A percentile compares a stretch with the other conserved stretches of the same genome.
phyloP scores from a whole-genome alignment of 2,797 vertebrate species.

The Hydrophis major region DNA sequence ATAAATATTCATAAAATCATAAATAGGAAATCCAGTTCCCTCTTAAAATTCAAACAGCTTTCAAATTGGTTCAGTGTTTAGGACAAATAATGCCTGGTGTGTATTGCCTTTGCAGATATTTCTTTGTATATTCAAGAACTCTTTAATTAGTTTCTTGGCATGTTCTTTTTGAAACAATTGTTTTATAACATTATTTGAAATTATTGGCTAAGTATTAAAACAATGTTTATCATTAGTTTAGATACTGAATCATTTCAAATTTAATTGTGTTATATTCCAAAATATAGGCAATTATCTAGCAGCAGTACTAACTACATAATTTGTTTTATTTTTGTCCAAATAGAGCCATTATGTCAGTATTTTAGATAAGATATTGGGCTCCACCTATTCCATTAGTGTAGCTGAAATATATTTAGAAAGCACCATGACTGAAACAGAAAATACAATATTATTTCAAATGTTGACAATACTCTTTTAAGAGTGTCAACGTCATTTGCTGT shows the following conservation, averaged over 20 bases:
- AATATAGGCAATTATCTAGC: not conserved
- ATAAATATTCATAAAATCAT: constrained; percentile 52
- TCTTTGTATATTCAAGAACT: constrained; percentile 32
- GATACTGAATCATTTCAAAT: not conserved
- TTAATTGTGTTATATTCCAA: not conserved
- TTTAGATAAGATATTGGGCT: constrained; percentile 5
- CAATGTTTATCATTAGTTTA: not conserved
- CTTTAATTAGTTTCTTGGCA: constrained; percentile 45
- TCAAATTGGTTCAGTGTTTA: constrained; percentile 31
- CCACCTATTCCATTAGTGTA: constrained; percentile 1
- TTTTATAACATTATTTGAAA: constrained; percentile 36
- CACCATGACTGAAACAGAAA: constrained; percentile 37
- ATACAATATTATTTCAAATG: constrained; percentile 16
- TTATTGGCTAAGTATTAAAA: constrained; percentile 6
- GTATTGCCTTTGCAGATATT: constrained; percentile 53
- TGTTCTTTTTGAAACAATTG: constrained; percentile 39
- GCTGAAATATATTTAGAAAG: constrained; percentile 43
- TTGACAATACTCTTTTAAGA: constrained; percentile 15
- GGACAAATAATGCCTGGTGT: constrained; percentile 31
- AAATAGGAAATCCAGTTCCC: constrained; percentile 28
- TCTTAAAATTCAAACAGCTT: constrained; percentile 31
- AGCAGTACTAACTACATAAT: not conserved
- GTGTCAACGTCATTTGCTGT: not conserved
- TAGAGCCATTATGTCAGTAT: constrained; percentile 8
- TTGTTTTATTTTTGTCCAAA: not conserved